Evolutionary conservation across 2,888 invertebrate genomes (phyloP), one percentile per base, ranked within the genome.

Genomic region (Keiferia lycopersicella): DNA sequence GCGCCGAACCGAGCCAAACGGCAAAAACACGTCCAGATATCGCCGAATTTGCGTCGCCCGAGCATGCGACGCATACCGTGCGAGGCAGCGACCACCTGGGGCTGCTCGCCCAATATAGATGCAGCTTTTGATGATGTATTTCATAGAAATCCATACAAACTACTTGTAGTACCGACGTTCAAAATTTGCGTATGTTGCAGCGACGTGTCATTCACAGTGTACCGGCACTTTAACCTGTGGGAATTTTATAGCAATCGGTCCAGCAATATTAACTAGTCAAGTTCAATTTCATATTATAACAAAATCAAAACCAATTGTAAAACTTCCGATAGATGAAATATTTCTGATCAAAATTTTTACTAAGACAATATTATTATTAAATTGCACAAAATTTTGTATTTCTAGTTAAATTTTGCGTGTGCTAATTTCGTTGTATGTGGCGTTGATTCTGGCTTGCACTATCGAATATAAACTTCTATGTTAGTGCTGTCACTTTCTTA

Each of bases 241-340:
- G 14, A 53, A 53, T 53, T 11, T 22, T 10, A 57, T 61, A 63
- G 63, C 59, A 65, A 62, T 65, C 63, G 62, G 59, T 50, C 41
- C 59, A 66, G 66, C 66, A 66, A 66, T 68, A 68, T 57, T 18
- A 38, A 71, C 75, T 75, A 75, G 75, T 75, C 75, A 75, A 72
- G 69, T 69, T 70, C 62, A 63, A 56, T 71, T 70, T 68, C 64
- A 62, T 65, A 64, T 67, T 62, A 50, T 34, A 56, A 16, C 14
- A 41, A 62, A 58, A 10, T 14, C 26, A 20, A 38, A 45, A 18
- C 63, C 20, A 56, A 18, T 56, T 62, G 22, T 57, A 51, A 10
- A 60, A 39, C 38, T 59, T 41, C 22, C 34, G 16, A 7, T 56
- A 34, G 34, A 16, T 56, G 8, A 34, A 56, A 34, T 56, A 34